phyloP scores from a whole-genome alignment of 2,113 vertebrate genomes.

The Bubo bubo region DNA sequence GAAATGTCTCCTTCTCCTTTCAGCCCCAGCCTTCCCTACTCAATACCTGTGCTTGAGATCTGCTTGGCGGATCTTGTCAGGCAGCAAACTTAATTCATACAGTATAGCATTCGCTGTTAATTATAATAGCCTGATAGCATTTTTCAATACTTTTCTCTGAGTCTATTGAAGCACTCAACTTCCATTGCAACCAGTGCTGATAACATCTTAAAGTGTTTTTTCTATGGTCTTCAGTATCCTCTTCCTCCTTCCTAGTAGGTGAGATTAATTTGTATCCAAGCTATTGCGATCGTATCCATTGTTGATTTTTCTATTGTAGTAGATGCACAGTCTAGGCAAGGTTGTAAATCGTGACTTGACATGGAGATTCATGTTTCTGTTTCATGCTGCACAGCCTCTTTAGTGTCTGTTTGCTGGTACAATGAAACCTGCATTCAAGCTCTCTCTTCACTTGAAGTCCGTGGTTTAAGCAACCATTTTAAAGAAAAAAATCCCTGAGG shows the following conservation, averaged over 20 bases:
- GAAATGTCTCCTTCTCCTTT: constrained; percentile 37
- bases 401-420: not conserved
- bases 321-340: not conserved
- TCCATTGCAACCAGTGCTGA: constrained; percentile 2
- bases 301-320: constrained; percentile 49
- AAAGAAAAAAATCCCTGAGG: constrained; percentile 15
- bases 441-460: not conserved
- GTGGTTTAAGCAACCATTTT: constrained; percentile 32
- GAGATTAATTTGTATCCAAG: constrained; percentile 36
- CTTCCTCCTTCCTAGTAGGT: not conserved
- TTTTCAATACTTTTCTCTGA: not conserved
- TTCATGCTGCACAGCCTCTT: not conserved
- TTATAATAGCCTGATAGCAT: constrained; percentile 20
- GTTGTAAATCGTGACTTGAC: constrained; percentile 43
- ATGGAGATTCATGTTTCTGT: constrained; percentile 36
- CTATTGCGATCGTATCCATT: not conserved
- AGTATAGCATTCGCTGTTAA: not conserved
- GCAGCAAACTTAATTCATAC: not conserved
- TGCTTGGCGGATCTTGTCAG: not conserved
- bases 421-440: not conserved
- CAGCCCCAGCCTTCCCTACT: constrained; percentile 45
- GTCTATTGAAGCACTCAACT: constrained; percentile 13
- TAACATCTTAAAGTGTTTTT: not conserved
- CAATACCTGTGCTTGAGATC: constrained; percentile 38
- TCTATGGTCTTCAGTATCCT: not conserved